Conservation (phyloP, 37 sponge, comb jelly and placozoan species). For the Eunapius fragilis region DNA sequence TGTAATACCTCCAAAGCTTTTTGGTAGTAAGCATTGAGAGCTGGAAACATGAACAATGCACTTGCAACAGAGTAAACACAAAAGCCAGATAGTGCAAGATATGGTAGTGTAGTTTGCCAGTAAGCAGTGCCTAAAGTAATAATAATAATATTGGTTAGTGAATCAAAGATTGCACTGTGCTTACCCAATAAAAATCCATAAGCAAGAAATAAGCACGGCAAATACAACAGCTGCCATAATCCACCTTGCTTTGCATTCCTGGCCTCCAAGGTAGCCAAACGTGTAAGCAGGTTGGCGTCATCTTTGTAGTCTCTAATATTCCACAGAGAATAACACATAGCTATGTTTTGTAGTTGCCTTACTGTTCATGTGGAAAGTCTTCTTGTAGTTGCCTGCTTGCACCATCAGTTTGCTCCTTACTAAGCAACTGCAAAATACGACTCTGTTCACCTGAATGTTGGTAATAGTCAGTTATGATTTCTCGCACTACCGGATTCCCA, state of each 20-base stretch:
- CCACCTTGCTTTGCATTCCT: conserved; percentile 50
- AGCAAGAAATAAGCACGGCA: conserved; percentile 70
- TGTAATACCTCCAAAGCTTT: background rate
- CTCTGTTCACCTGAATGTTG: conserved; percentile 29
- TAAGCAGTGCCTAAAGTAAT: conserved; percentile 54
- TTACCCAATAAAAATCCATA: conserved; percentile 74
- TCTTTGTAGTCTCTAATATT: background rate
- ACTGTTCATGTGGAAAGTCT: background rate
- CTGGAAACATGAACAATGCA: conserved; percentile 67
- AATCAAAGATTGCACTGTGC: background rate
- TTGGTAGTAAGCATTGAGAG: background rate
- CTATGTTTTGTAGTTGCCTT: background rate
- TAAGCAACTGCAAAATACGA: conserved; percentile 39
- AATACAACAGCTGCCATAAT: conserved; percentile 39
- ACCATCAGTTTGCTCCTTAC: background rate
- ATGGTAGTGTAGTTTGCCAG: conserved; percentile 20
- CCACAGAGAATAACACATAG: background rate
- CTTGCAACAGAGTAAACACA: conserved; percentile 74
- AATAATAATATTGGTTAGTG: background rate
- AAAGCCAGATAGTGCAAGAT: conserved; percentile 64
- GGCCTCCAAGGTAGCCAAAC: conserved; percentile 60
- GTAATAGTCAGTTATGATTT: conserved; percentile 40
- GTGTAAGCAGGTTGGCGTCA: conserved; percentile 1
- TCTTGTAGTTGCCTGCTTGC: too few species aligned
- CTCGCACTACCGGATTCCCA: conserved; percentile 43